Evolutionary conservation across 2,888 invertebrate species (phyloP).

Genomic region (Leptinotarsa rubiginosa): DNA sequence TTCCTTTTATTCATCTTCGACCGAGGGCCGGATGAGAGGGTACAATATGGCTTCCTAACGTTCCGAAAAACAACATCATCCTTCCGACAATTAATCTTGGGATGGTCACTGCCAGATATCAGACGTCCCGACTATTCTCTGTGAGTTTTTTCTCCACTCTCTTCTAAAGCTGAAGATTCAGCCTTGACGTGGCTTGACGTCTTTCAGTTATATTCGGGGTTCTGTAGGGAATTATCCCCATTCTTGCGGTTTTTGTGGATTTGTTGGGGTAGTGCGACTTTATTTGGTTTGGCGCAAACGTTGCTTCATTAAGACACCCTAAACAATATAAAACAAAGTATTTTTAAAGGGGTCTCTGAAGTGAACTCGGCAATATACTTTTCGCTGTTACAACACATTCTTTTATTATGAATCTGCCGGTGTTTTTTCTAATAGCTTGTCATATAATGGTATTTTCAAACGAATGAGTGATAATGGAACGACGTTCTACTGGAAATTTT

Average conservation of each 20-base stretch:
- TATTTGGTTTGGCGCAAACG: background rate
- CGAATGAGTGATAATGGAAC: too few relatives aligned
- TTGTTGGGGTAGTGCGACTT: background rate
- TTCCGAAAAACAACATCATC: slow-evolving; percentile 8
- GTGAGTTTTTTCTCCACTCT: slow-evolving; percentile 34
- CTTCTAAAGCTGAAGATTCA: slow-evolving; percentile 24
- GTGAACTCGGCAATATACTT: too few relatives aligned
- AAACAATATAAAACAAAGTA: background rate
- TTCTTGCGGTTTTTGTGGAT: slow-evolving; percentile 3
- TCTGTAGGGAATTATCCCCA: background rate
- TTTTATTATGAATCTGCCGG: too few relatives aligned
- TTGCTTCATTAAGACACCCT: background rate
- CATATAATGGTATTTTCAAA: too few relatives aligned
- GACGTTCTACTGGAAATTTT: too few relatives aligned
- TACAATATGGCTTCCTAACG: background rate
- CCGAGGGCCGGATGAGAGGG: background rate
- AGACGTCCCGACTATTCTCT: slow-evolving; percentile 49
- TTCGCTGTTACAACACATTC: too few relatives aligned
- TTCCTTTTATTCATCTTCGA: slow-evolving; percentile 4
- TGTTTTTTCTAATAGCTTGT: too few relatives aligned
- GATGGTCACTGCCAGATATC: slow-evolving; percentile 52
- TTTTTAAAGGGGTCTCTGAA: background rate
- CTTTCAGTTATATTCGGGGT: slow-evolving; percentile 4
- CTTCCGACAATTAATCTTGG: slow-evolving; percentile 50
- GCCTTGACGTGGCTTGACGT: slow-evolving; percentile 27